A percentile compares a stretch with the other conserved stretches of the same genome.
Evolutionary conservation across 1,140 invertebrate genomes (phyloP).

Genomic region (Plectrocnemia conspersa): DNA sequence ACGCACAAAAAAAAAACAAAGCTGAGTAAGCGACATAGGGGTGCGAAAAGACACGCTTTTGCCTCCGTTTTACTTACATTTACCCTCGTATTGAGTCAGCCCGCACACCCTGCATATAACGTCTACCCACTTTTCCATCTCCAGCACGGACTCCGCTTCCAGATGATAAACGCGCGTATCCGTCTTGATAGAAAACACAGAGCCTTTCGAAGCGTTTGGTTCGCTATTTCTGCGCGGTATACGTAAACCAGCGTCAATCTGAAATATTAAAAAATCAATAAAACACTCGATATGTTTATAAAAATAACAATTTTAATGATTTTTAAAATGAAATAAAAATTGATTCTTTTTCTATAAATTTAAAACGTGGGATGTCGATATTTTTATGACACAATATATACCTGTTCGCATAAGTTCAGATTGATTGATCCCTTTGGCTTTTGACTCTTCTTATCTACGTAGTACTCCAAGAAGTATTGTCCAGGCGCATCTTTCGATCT

Average conservation of each 20-base stretch:
- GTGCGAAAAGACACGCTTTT: neutral
- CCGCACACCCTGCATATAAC: conserved; percentile 90
- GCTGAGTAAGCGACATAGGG: no score
- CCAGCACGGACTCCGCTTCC: conserved; percentile 81
- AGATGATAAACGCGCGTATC: conserved; percentile 86
- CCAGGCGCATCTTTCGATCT: conserved; percentile 86
- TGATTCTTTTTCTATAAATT: no score
- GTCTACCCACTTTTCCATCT: conserved; percentile 94
- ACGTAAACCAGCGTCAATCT: conserved; percentile 81
- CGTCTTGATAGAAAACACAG: conserved; percentile 86
- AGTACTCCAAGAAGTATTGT: conserved; percentile 92
- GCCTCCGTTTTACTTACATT: conserved; percentile 12
- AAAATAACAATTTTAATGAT: neutral
- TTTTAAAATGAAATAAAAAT: neutral
- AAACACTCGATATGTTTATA: conserved; percentile 13
- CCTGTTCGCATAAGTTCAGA: conserved; percentile 93
- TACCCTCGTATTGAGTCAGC: conserved; percentile 71
- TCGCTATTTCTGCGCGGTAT: conserved; percentile 77
- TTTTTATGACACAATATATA: conserved; percentile 42
- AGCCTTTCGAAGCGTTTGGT: conserved; percentile 59
- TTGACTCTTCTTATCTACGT: conserved; percentile 77
- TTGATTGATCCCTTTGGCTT: conserved; percentile 89
- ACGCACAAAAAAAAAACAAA: neutral
- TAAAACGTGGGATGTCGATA: neutral
- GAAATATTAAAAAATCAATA: conserved; percentile 32